Evolutionary conservation across 2,113 vertebrate species (phyloP).

Genomic region (Menura novaehollandiae): DNA sequence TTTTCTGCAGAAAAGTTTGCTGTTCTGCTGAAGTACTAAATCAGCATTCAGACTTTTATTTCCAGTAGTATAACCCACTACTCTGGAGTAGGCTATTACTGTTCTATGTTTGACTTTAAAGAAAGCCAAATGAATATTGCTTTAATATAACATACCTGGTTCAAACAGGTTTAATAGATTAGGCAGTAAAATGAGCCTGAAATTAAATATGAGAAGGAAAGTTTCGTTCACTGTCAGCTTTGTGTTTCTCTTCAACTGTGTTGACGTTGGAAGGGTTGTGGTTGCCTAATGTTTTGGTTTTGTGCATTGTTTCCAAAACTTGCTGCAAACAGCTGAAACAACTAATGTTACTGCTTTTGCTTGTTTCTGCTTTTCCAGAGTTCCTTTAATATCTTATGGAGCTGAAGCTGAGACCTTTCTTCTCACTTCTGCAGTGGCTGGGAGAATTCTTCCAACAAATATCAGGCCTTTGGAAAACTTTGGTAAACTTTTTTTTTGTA

Average conservation of each 20-base stretch:
- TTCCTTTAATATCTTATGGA: constrained; percentile 60
- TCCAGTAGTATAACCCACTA: background rate
- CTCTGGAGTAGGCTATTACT: background rate
- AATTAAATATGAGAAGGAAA: background rate
- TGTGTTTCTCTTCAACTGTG: background rate
- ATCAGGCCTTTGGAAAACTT: constrained; percentile 77
- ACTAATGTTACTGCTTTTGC: background rate
- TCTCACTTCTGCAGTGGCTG: constrained; percentile 59
- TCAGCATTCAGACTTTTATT: background rate
- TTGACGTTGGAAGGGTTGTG: background rate
- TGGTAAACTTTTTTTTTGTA: constrained; percentile 81
- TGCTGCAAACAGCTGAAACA: background rate
- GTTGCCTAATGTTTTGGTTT: background rate
- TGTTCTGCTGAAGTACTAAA: background rate
- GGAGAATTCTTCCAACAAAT: constrained; percentile 71
- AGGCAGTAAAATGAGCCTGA: background rate
- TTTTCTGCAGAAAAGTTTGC: background rate
- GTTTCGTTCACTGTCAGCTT: background rate
- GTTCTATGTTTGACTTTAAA: background rate
- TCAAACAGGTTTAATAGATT: background rate
- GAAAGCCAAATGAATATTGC: background rate
- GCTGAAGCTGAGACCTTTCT: constrained; percentile 66
- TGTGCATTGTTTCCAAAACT: background rate
- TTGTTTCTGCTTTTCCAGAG: constrained; percentile 63
- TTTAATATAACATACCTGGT: background rate